These are phyloP conservation scores for Sycophaga agraensis DNA, from an alignment of 1,140 invertebrate species.

Conservation along the genomic window DNA sequence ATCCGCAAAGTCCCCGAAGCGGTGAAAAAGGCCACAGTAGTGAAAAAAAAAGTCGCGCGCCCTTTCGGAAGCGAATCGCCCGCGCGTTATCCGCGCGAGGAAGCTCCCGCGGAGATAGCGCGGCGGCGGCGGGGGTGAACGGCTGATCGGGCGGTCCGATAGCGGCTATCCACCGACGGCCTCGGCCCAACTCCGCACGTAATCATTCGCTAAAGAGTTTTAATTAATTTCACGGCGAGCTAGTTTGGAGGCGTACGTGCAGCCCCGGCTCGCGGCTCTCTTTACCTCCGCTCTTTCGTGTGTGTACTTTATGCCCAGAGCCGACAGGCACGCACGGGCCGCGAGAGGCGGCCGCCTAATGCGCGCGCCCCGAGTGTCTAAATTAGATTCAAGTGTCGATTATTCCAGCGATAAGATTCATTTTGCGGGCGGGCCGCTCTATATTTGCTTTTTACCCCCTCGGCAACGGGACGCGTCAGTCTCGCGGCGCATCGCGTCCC, in stretches of 20 bases:
- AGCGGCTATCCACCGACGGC: neutral
- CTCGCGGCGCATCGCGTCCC: no score
- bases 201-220: constrained; percentile 30
- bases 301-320: constrained; percentile 19
- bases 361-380: constrained; percentile 3
- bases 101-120: no score
- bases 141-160: constrained; percentile 15
- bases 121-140: neutral
- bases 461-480: no score
- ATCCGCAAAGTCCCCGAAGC: neutral
- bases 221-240: constrained; percentile 29
- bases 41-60: neutral
- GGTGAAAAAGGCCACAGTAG: neutral
- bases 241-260: no score
- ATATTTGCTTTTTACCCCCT: no score
- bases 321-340: constrained; percentile 10
- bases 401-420: constrained; percentile 11
- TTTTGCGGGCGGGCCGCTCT: no score
- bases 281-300: neutral
- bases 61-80: neutral
- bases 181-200: constrained; percentile 8
- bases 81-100: no score
- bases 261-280: neutral
- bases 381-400: constrained; percentile 30
- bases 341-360: neutral